A percentile compares a stretch with the other conserved stretches of the same genome.
phyloP scores from a whole-genome alignment of 2,113 vertebrate species.

The Cebidichthys violaceus region DNA sequence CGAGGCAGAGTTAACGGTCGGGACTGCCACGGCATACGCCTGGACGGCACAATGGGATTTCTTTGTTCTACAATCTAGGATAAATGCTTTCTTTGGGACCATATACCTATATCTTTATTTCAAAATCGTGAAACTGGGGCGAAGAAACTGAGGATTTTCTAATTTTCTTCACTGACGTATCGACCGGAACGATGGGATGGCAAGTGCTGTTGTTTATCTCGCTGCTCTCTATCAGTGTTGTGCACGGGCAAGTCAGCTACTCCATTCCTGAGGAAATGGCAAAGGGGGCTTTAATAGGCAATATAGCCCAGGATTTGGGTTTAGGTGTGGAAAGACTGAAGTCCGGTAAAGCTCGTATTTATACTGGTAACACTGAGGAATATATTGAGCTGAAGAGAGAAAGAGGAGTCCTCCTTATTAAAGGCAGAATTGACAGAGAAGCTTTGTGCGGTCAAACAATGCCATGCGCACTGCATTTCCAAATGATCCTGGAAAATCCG shows the following conservation, averaged over 20 bases:
- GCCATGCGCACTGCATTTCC: constrained; percentile 69
- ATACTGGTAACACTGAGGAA: constrained; percentile 74
- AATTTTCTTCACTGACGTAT: constrained; percentile 13
- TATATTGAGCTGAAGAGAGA: constrained; percentile 76
- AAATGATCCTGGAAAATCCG: constrained; percentile 75
- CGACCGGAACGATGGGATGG: constrained; percentile 49
- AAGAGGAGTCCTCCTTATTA: constrained; percentile 67
- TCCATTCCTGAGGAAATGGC: constrained; percentile 69
- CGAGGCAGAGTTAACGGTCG: constrained; percentile 11
- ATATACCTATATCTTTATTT: neutral
- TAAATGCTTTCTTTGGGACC: neutral
- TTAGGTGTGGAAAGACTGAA: constrained; percentile 71
- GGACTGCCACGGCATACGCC: neutral
- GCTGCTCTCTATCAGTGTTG: constrained; percentile 5
- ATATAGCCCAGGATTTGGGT: constrained; percentile 65
- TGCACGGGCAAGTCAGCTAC: constrained; percentile 62
- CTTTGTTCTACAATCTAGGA: constrained; percentile 4
- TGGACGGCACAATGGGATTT: neutral
- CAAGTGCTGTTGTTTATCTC: constrained; percentile 49
- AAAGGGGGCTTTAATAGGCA: constrained; percentile 46
- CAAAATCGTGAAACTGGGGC: neutral
- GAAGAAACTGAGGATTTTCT: neutral
- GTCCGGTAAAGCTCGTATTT: constrained; percentile 74
- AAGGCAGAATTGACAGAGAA: constrained; percentile 73
- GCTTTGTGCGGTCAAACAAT: constrained; percentile 59